Evolutionary conservation across 2,888 invertebrate genomes (phyloP).

Genomic region (Hetaerina titia): DNA sequence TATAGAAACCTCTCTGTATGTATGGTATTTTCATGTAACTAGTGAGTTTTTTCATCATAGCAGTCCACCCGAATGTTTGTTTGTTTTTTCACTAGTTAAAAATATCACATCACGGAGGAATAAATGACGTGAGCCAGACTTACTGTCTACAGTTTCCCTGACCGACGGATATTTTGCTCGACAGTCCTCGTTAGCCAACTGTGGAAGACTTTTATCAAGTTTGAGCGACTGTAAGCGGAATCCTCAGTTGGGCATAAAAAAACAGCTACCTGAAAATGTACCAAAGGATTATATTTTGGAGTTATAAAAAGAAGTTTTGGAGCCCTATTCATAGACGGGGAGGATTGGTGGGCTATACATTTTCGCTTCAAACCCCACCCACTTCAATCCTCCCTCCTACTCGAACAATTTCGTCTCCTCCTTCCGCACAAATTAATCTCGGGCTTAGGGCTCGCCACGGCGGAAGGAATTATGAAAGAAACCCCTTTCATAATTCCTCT

Average conservation of each 20-base stretch:
- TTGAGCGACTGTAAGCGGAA: neutral
- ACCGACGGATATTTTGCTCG: too few relatives aligned
- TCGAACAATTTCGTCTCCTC: slow-evolving; percentile 15
- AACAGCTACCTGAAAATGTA: neutral
- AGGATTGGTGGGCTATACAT: neutral
- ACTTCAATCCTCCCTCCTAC: neutral
- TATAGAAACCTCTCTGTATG: too few relatives aligned
- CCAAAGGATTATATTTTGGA: neutral
- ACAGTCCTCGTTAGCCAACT: too few relatives aligned
- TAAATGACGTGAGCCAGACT: too few relatives aligned
- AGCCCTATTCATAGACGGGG: neutral
- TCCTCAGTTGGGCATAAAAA: neutral
- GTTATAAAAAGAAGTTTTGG: neutral
- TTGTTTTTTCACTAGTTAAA: too few relatives aligned
- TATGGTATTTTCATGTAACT: too few relatives aligned
- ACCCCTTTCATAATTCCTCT: slow-evolving; percentile 26
- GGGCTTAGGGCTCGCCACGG: neutral
- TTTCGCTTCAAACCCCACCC: neutral
- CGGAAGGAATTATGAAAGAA: slow-evolving; percentile 35
- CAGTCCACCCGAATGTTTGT: too few relatives aligned
- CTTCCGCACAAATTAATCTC: slow-evolving; percentile 27
- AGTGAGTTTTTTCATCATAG: too few relatives aligned
- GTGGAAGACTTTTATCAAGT: neutral
- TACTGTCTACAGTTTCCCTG: too few relatives aligned
- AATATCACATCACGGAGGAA: too few relatives aligned